Evolutionary conservation across 2,888 invertebrate genomes (phyloP).

Genomic region (Macaria liturata): DNA sequence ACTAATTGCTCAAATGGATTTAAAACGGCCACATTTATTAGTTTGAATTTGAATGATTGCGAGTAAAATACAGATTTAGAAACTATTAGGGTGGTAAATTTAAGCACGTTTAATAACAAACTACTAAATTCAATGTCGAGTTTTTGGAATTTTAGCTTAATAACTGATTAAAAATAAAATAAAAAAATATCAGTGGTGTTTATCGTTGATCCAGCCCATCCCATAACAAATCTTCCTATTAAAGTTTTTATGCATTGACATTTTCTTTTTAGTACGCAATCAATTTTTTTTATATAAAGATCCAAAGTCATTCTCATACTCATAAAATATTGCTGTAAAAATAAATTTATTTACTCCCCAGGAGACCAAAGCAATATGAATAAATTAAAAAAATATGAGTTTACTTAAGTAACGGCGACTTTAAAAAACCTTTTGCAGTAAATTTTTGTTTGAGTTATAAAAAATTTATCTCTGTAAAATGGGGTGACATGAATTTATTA

Average conservation of each 20-base stretch:
- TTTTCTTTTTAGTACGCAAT: conserved; percentile 10
- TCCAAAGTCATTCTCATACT: conserved; percentile 5
- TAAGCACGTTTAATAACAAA: no score
- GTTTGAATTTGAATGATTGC: no score
- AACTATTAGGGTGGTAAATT: no score
- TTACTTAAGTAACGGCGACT: background rate
- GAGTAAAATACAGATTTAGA: no score
- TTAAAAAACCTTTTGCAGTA: background rate
- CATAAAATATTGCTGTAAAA: conserved; percentile 12
- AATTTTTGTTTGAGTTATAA: background rate
- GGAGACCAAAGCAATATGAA: conserved; percentile 13
- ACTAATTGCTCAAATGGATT: no score
- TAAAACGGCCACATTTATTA: no score
- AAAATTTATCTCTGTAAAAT: no score
- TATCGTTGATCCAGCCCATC: background rate
- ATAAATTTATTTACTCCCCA: conserved; percentile 10
- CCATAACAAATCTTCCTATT: background rate
- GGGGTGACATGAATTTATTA: no score
- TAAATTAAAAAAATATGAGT: conserved; percentile 18
- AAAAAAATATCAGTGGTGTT: background rate
- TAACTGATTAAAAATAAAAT: background rate
- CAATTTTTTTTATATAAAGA: conserved; percentile 11
- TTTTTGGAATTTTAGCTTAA: no score
- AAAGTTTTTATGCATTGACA: background rate
- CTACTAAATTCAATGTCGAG: no score